phyloP scores from a whole-genome alignment of 2,888 invertebrate species.

The Loripinus fragilis region DNA sequence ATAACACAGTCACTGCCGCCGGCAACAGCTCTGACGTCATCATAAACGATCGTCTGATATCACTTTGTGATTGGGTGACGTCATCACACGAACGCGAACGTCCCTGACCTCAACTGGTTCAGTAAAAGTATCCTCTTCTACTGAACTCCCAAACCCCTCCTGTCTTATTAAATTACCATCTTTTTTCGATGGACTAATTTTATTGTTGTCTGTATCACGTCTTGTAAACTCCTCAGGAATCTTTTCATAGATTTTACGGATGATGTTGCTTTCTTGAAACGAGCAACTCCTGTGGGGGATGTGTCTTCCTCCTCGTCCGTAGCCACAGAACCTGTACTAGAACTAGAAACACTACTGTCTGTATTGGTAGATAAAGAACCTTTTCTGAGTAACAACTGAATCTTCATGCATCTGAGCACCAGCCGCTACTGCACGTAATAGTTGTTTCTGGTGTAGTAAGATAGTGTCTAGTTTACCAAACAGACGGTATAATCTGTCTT shows the following conservation, averaged over 20 bases:
- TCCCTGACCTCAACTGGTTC: too few species aligned
- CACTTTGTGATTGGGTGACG: too few species aligned
- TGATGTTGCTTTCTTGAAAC: neutral
- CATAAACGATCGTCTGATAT: too few species aligned
- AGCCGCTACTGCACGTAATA: constrained; percentile 9
- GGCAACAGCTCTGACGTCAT: too few species aligned
- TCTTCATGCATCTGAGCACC: neutral
- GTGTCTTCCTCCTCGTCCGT: neutral
- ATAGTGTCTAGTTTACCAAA: constrained; percentile 41
- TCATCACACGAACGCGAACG: too few species aligned
- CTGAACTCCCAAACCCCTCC: neutral
- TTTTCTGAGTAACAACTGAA: neutral
- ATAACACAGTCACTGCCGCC: too few species aligned
- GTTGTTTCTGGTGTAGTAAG: constrained; percentile 36
- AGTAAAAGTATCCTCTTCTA: neutral
- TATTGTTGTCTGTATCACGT: neutral
- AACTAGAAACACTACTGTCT: neutral
- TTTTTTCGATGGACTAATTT: neutral
- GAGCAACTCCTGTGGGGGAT: neutral
- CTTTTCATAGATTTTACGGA: constrained; percentile 1
- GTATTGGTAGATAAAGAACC: neutral
- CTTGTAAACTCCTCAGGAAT: neutral
- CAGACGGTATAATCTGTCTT: constrained; percentile 52
- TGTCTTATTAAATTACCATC: neutral
- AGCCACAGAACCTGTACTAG: neutral